phyloP scores from a whole-genome alignment of 2,888 invertebrate species.

The Brachynemurus nebulosus region DNA sequence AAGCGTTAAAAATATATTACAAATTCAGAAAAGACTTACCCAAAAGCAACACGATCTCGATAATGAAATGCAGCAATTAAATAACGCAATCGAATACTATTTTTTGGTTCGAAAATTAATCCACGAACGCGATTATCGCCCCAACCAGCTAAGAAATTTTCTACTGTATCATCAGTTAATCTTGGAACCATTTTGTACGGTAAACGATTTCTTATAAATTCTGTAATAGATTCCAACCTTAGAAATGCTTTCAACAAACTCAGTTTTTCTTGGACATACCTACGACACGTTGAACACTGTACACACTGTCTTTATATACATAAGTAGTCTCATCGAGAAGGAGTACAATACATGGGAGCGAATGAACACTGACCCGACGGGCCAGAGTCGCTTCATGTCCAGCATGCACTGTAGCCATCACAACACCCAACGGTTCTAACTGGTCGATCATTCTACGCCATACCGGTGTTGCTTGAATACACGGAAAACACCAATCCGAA shows the following conservation, averaged over 20 bases:
- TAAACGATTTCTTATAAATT: conserved; percentile 77
- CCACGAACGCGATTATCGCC: conserved; percentile 84
- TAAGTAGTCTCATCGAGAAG: conserved; percentile 72
- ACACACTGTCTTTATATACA: conserved; percentile 69
- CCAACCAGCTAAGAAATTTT: conserved; percentile 75
- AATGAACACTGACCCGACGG: conserved; percentile 63
- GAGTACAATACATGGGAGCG: conserved; percentile 68
- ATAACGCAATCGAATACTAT: conserved; percentile 68
- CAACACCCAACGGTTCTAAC: conserved; percentile 70
- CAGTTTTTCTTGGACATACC: conserved; percentile 38
- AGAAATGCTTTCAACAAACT: background rate
- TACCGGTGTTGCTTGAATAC: conserved; percentile 73
- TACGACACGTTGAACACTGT: conserved; percentile 66
- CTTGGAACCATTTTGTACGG: conserved; percentile 63
- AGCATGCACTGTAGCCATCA: conserved; percentile 71
- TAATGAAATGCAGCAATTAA: conserved; percentile 78
- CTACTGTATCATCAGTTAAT: conserved; percentile 58
- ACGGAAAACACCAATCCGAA: conserved; percentile 90
- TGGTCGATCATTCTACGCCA: conserved; percentile 78
- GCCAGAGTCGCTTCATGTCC: conserved; percentile 67
- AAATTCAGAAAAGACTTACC: no score
- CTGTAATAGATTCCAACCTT: conserved; percentile 29
- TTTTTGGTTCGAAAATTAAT: conserved; percentile 69
- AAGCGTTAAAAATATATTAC: conserved; percentile 20
- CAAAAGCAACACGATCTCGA: conserved; percentile 74